Base-by-base conservation (phyloP, 1,140 invertebrate genomes). In the Cydia amplana region DNA sequence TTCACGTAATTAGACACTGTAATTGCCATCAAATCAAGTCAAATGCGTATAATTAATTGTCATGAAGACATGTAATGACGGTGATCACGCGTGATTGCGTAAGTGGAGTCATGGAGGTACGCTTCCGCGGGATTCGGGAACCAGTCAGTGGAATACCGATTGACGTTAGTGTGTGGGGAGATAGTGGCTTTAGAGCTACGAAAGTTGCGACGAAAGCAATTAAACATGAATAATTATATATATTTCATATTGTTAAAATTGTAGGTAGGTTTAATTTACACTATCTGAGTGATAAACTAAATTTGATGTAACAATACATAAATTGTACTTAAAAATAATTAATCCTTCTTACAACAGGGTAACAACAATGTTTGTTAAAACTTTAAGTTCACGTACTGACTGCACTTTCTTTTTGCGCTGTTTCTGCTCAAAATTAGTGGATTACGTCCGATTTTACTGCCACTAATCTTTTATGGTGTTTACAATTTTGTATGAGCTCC, bases 111-210 rank as follows among this genome's bases (percentile, higher is more conserved):
- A 40, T 67, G 64, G 28, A 65, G 46, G 46, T 16, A 20, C 4
- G 65, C 65, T 70, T 70, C 65, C 65, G n/a, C 16, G n/a, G 28
- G 16, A 67, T 32, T 67, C 6, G 12, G 64, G 64, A 40, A 12
- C 16, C 65, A 70, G 65, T 70, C 32, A 20, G 28, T 36, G 65
- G 65, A 70, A 70, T 70, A 70, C 65, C 65, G 65, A 70, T 70
- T 70, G 65, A 43, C 65, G 32, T 40, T 67, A n/a, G 18, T 70
- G 64, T 16, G 64, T 70, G 7, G 28, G 36, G 36, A 10, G 32
- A 32, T 36, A 36, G 64, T n/a, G 7, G 25, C 16, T 16, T 49
- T 49, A 16, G 23, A 40, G 32, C 32, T 70, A 70, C 32, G 16
- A 65, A 32, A 36, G 16, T 36, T 2, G 32, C 4, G 20, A 23